Evolutionary conservation across 2,113 vertebrate species (phyloP).

Genomic region (Ptilonorhynchus violaceus): DNA sequence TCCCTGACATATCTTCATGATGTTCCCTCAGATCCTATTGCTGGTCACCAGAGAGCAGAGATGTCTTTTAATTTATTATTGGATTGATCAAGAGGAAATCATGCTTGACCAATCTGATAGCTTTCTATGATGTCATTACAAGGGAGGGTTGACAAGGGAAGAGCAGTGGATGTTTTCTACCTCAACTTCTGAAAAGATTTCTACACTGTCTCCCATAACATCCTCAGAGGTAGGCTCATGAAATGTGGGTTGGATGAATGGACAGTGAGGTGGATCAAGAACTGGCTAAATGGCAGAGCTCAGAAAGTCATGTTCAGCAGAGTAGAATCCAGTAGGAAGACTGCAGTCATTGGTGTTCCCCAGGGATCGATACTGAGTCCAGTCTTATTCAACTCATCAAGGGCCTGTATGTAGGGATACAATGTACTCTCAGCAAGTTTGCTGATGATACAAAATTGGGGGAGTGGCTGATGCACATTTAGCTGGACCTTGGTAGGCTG

Average conservation of each 20-base stretch:
- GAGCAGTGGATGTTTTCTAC: not conserved
- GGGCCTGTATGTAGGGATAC: not conserved
- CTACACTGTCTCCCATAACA: not conserved
- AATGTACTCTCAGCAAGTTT: not conserved
- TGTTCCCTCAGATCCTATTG: not conserved
- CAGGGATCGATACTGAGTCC: not conserved
- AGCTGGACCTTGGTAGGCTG: not conserved
- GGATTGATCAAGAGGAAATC: not conserved
- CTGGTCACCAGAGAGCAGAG: not conserved
- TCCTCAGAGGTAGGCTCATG: not conserved
- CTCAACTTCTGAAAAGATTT: not conserved
- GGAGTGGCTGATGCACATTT: fast-evolving
- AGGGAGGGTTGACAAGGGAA: not conserved
- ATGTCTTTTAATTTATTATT: not conserved
- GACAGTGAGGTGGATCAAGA: not conserved
- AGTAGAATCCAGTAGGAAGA: not conserved
- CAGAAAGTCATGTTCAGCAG: not conserved
- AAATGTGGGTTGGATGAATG: not conserved
- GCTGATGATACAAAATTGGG: not conserved
- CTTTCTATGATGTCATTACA: not conserved
- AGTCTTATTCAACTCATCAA: not conserved
- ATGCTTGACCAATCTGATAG: not conserved
- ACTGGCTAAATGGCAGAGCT: not conserved
- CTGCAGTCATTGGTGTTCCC: not conserved
- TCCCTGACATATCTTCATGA: not conserved